Evolutionary conservation across 2,888 invertebrate genomes (phyloP).

Genomic region (Temnothorax ravouxi): DNA sequence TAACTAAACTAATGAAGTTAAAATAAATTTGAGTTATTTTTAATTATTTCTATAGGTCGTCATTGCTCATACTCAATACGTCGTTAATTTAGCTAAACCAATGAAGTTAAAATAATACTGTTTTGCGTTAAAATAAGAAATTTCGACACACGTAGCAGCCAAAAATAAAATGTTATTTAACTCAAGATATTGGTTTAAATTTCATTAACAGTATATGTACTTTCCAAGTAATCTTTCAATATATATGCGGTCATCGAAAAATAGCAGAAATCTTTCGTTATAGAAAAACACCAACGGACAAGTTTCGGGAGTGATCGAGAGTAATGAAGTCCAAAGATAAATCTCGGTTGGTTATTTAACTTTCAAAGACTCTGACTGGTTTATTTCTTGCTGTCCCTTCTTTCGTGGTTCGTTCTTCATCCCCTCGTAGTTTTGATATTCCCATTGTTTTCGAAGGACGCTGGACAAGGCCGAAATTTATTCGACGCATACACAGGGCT

Average conservation of each 20-base stretch:
- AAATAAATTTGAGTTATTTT: too few relatives aligned
- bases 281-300: not conserved
- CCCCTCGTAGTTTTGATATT: slow-evolving; percentile 1
- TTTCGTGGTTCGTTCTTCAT: not conserved
- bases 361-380: not conserved
- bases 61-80: too few relatives aligned
- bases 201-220: too few relatives aligned
- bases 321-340: not conserved
- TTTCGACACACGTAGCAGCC: too few relatives aligned
- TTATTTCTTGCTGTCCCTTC: not conserved
- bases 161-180: too few relatives aligned
- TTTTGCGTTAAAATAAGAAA: too few relatives aligned
- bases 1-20: too few relatives aligned
- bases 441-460: slow-evolving; percentile 46
- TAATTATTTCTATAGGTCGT: too few relatives aligned
- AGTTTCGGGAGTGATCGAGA: not conserved
- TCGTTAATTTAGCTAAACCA: too few relatives aligned
- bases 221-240: not conserved
- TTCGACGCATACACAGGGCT: slow-evolving; percentile 43
- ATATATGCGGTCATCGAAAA: not conserved
- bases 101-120: too few relatives aligned
- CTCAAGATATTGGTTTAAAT: too few relatives aligned
- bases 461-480: slow-evolving; percentile 57
- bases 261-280: not conserved
- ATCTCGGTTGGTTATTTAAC: slow-evolving; percentile 11